Evolutionary conservation across 2,797 vertebrate species (phyloP).

Genomic region (Lacerta viridis): DNA sequence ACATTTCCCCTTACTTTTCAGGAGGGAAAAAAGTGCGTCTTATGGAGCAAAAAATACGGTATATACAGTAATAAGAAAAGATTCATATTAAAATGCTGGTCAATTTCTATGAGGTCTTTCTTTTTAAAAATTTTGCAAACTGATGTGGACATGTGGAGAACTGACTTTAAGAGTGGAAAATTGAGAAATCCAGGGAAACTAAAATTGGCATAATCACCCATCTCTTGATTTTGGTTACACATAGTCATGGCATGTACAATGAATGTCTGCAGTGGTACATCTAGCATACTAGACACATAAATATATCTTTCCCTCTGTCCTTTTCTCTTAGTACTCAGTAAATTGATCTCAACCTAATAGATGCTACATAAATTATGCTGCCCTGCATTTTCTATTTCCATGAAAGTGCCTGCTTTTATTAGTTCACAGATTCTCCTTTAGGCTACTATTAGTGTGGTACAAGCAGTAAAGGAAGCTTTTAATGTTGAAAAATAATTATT

Average conservation of each 20-base stretch:
- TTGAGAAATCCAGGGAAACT: background rate
- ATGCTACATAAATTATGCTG: slow-evolving; percentile 57
- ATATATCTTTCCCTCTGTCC: background rate
- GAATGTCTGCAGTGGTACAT: background rate
- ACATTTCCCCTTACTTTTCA: too few species aligned
- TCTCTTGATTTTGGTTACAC: background rate
- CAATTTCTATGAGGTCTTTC: too few species aligned
- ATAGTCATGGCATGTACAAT: background rate
- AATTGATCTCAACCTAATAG: slow-evolving; percentile 58
- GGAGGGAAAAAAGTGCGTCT: too few species aligned
- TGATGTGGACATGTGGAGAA: too few species aligned
- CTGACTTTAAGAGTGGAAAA: too few species aligned
- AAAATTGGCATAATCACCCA: background rate
- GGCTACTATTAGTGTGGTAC: slow-evolving; percentile 62
- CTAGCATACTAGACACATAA: slow-evolving; percentile 23
- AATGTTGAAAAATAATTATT: slow-evolving; percentile 73
- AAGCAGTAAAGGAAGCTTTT: slow-evolving; percentile 69
- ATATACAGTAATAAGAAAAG: too few species aligned
- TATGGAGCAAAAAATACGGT: too few species aligned
- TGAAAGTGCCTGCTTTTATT: slow-evolving; percentile 42
- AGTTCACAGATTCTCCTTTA: slow-evolving; percentile 36
- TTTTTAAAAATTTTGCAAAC: too few species aligned
- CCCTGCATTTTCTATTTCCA: slow-evolving; percentile 53
- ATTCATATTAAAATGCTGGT: too few species aligned
- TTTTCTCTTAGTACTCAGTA: slow-evolving; percentile 53